phyloP scores from a whole-genome alignment of 92 coral and sea anemone genomes.

The Pocillopora meandrina region DNA sequence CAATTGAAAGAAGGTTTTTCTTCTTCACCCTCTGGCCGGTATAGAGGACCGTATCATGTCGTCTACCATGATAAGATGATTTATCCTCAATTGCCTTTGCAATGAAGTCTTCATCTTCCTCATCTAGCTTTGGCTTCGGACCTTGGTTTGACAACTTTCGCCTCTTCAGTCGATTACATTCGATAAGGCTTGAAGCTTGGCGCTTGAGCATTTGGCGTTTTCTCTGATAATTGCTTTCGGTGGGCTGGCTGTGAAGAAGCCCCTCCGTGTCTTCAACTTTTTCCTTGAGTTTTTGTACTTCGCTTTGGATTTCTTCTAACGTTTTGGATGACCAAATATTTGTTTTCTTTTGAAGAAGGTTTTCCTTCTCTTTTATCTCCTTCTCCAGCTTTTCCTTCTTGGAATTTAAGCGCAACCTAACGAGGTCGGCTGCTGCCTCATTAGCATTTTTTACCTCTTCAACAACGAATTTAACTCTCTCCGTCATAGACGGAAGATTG shows the following conservation, averaged over 20 bases:
- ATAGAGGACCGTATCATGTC: constrained; percentile 38
- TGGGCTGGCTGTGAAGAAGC: constrained; percentile 22
- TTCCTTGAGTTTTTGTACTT: constrained; percentile 28
- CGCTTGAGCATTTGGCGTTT: constrained; percentile 41
- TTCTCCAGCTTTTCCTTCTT: constrained; percentile 32
- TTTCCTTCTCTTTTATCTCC: constrained; percentile 25
- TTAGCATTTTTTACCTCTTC: constrained; percentile 44
- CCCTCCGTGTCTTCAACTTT: constrained; percentile 25
- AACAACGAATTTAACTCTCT: constrained; percentile 28
- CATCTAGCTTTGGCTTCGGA: background rate
- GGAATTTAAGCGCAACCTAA: constrained; percentile 38
- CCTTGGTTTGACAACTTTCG: constrained; percentile 43
- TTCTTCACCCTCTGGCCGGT: constrained; percentile 40
- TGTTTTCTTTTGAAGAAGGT: constrained; percentile 29
- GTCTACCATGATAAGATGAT: constrained; percentile 36
- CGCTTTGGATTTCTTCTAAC: constrained; percentile 27
- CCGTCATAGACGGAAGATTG: constrained; percentile 29
- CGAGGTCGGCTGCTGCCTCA: constrained; percentile 26
- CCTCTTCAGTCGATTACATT: constrained; percentile 23
- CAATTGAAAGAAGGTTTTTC: constrained; percentile 39
- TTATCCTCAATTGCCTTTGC: constrained; percentile 27
- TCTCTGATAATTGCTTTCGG: constrained; percentile 28
- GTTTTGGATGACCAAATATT: constrained; percentile 21
- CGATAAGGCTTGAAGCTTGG: constrained; percentile 39
- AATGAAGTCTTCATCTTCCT: too few species aligned